Base-by-base conservation (phyloP, 92 coral and sea anemone species). In the Epizoanthus stellaris region DNA sequence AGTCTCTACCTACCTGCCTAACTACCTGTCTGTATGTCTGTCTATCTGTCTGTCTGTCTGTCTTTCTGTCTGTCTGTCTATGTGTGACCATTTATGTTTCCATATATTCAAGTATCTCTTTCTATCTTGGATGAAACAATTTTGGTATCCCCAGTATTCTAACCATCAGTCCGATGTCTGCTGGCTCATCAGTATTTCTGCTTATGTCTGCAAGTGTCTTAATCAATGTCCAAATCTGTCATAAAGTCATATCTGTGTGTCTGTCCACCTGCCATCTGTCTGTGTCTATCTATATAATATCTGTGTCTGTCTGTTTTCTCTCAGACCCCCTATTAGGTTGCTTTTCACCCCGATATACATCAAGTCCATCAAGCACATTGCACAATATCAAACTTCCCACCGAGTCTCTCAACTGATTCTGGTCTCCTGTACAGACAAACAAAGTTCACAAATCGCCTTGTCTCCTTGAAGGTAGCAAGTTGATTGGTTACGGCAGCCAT, bases 361-460 rank as follows among this genome's bases (percentile, higher is more conserved):
- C 11, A 63, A 79, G 47, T 79, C 83, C 72, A 45, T 4, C 61
- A 14, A 10, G 47, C 36, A 68, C 43, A 68, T 38, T 79, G 71
- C 23, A 63, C 60, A 79, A 40, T 43, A 42, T 3, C 54, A 62
- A 14, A 79, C 70, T 25, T 30, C 14, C 83, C 10, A 79, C 82
- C 54, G 43, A 38, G 38, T 40, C 59, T 38, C 71, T 20, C 21
- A 25, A 20, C 83, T 49, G 21, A 58, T 23, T 12, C 71, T 43
- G 59, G 45, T 5, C 60, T 20, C 42, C 83, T 19, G 70, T 21
- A 12, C 67, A 20, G 72, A 70, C 40, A 79, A 49, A 79, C 67
- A 79, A 79, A 43, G 71, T 79, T 79, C 60, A 63, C 2, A 61
- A 15, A 43, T 79, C 39, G 45, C 59, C 21, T 36, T 43, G 83